Conservation (phyloP, 2,113 vertebrate species). For the Trichomycterus rosablanca region DNA sequence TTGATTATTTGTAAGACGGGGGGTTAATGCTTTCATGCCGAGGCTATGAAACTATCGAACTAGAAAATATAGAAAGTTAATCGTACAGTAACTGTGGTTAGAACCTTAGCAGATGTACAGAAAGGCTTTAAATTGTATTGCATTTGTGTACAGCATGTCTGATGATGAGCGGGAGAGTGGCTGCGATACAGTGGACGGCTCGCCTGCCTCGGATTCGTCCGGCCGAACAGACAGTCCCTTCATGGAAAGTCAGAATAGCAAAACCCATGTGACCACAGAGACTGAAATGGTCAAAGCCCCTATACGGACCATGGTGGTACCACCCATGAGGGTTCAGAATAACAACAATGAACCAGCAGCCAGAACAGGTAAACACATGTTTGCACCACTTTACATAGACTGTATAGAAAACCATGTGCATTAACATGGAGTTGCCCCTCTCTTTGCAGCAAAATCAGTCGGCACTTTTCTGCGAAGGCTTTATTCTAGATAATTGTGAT, state of each 20-base stretch:
- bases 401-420: background rate
- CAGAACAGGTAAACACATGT: slow-evolving; percentile 70
- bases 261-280: slow-evolving; percentile 60
- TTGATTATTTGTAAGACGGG: no score
- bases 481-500: no score
- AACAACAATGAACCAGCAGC: slow-evolving; percentile 68
- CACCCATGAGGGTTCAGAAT: slow-evolving; percentile 81
- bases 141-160: slow-evolving; percentile 82
- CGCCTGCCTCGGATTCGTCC: slow-evolving; percentile 82
- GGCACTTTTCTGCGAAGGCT: no score
- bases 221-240: slow-evolving; percentile 81
- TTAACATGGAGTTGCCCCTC: no score
- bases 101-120: no score
- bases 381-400: background rate
- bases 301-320: slow-evolving; percentile 85
- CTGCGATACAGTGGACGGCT: slow-evolving; percentile 89
- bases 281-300: slow-evolving; percentile 75
- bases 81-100: no score
- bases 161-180: slow-evolving; percentile 92
- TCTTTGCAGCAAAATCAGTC: no score
- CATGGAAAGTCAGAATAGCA: slow-evolving; percentile 73
- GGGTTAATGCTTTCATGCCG: no score
- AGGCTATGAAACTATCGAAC: no score
- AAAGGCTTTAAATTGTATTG: no score
- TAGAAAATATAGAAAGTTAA: no score